A percentile compares a stretch with the other conserved stretches of the same genome.
Evolutionary conservation across 2,888 invertebrate genomes (phyloP).

Genomic region (Kryphioiulus occultus): DNA sequence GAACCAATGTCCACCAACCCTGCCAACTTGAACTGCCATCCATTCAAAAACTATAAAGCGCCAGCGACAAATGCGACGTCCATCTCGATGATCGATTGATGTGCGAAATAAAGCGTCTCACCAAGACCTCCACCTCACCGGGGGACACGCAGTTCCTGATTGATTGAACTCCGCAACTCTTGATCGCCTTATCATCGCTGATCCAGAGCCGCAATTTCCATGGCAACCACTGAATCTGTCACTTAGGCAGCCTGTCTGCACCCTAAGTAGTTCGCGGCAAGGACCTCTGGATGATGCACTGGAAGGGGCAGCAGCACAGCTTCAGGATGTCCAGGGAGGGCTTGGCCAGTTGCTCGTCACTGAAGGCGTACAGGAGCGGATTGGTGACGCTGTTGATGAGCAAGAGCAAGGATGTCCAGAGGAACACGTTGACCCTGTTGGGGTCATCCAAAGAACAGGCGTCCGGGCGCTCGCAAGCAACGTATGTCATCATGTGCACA

Average conservation of each 20-base stretch:
- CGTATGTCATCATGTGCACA: constrained; percentile 51
- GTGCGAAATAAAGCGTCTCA: background rate
- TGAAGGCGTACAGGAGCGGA: constrained; percentile 53
- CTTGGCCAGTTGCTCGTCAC: constrained; percentile 53
- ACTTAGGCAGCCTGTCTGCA: background rate
- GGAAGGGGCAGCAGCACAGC: constrained; percentile 51
- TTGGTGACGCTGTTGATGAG: constrained; percentile 52
- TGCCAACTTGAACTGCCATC: too few relatives aligned
- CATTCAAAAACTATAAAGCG: background rate
- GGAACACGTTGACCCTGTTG: constrained; percentile 47
- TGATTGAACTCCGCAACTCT: background rate
- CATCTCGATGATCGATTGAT: background rate
- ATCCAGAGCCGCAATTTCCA: background rate
- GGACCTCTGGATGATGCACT: constrained; percentile 25
- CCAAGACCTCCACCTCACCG: background rate
- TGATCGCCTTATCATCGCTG: background rate
- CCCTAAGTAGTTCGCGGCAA: background rate
- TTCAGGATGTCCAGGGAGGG: constrained; percentile 51
- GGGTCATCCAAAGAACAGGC: background rate
- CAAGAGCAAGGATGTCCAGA: constrained; percentile 54
- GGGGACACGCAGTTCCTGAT: background rate
- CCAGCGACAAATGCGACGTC: background rate
- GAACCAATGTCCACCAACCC: too few relatives aligned
- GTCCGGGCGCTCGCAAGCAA: constrained; percentile 37
- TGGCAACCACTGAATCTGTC: background rate